Conservation (phyloP, 2,797 vertebrate species). For the Siniperca scherzeri region DNA sequence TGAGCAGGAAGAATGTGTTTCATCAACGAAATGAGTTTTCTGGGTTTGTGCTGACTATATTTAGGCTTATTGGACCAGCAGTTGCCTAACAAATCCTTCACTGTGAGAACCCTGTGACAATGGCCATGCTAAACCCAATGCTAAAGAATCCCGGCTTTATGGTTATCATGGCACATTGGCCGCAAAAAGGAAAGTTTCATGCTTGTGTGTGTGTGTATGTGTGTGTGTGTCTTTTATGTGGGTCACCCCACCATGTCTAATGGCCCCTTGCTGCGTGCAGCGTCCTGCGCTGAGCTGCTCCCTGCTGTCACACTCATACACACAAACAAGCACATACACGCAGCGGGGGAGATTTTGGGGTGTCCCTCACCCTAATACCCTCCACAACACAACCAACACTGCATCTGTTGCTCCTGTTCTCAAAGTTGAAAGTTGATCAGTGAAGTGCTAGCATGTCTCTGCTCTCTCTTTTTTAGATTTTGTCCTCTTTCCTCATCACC, state of each 20-base stretch:
- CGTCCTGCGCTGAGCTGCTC: slow-evolving; percentile 86
- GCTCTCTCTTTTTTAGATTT: slow-evolving; percentile 39
- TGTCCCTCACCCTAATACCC: slow-evolving; percentile 86
- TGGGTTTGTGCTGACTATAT: slow-evolving; percentile 54
- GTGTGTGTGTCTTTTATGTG: slow-evolving; percentile 85
- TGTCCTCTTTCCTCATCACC: slow-evolving; percentile 23
- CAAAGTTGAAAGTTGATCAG: slow-evolving; percentile 85
- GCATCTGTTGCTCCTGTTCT: slow-evolving; percentile 85
- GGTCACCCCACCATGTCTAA: slow-evolving; percentile 91
- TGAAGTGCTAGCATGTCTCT: slow-evolving; percentile 70
- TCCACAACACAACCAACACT: slow-evolving; percentile 74
- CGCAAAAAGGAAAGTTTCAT: slow-evolving; percentile 73
- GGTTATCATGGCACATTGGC: slow-evolving; percentile 84
- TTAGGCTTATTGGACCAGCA: slow-evolving; percentile 57
- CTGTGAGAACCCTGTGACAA: slow-evolving; percentile 80
- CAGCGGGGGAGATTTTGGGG: slow-evolving; percentile 85
- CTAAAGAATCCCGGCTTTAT: slow-evolving; percentile 81
- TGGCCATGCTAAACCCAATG: slow-evolving; percentile 71
- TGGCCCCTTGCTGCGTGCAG: slow-evolving; percentile 88
- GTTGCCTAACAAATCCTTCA: slow-evolving; percentile 62
- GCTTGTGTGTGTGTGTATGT: slow-evolving; percentile 56
- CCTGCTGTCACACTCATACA: slow-evolving; percentile 82
- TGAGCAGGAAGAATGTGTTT: slow-evolving; percentile 52
- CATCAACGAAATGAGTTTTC: slow-evolving; percentile 54
- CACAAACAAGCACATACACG: slow-evolving; percentile 74